Base-by-base conservation (phyloP, 2,888 invertebrate genomes). In the Conomelus anceps region DNA sequence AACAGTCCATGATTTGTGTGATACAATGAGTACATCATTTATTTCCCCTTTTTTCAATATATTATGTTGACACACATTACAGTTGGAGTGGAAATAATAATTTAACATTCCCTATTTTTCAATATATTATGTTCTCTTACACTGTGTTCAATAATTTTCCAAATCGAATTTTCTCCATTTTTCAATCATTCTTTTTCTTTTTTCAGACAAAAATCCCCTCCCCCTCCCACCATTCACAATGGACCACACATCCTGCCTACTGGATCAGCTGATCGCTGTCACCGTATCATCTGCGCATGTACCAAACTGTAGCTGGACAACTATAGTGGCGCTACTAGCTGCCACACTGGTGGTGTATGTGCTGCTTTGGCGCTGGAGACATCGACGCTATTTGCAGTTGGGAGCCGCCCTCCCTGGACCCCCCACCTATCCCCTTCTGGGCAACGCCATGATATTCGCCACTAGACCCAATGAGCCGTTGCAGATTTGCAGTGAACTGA, bases 341-440 rank as follows among this genome's bases (percentile, higher is more conserved):
- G 63, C n/a, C 63, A 20, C n/a, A 34, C 17, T 17, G 17, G 34
- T 9, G n/a, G n/a, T n/a, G n/a, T n/a, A n/a, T 34, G 34, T 63
- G 7, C 63, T 63, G 7, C 63, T 63, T 13, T 63, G 63, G 63
- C 63, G 90, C 89, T 90, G 90, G 89, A 90, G 89, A 20, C 89
- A 90, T 1, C 88, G 89, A 29, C 91, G 88, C 84, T 89, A 90
- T 86, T 89, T 89, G 24, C 89, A 13, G 24, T 85, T 91, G 22
- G 88, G 90, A 3, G 22, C 90, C 1, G 86, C 26, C 87, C 88
- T 91, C 22, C 88, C 88, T 0, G 91, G 91, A 20, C 91, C 91
- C 0, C 91, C 90, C n/a, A 22, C 90, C 13, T 89, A 90, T 3
- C 91, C 91, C 11, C 29, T 91, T 13, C 22, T 91, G 4, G 91